phyloP scores from a whole-genome alignment of 2,113 vertebrate genomes.

The Tapirus terrestris region DNA sequence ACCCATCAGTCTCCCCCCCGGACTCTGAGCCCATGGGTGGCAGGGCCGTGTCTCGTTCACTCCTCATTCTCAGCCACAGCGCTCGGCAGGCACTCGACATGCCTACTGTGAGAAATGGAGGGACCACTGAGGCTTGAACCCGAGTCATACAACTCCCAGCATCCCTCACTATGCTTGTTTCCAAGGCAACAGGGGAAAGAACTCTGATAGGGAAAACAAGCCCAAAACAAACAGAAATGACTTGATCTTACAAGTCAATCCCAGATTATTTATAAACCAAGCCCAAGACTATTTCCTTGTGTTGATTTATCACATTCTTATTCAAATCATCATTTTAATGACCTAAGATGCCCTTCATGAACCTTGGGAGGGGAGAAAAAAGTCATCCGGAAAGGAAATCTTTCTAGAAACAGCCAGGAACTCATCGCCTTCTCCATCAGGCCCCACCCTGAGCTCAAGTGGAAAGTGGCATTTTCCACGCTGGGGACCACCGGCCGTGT shows the following conservation, averaged over 20 bases:
- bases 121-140: conserved; percentile 32
- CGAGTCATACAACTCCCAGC: background rate
- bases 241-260: conserved; percentile 45
- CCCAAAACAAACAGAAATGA: background rate
- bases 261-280: conserved; percentile 64
- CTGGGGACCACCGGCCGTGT: rapidly evolving
- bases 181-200: conserved; percentile 68
- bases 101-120: background rate
- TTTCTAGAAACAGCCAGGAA: conserved; percentile 36
- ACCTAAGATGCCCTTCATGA: conserved; percentile 7
- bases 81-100: rapidly evolving
- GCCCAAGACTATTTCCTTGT: background rate
- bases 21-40: background rate
- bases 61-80: background rate
- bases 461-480: rapidly evolving
- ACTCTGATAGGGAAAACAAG: background rate
- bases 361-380: background rate
- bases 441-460: background rate
- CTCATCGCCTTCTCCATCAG: background rate
- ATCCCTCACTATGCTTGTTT: conserved; percentile 44
- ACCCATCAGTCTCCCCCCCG: background rate
- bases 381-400: background rate
- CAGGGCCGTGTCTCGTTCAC: background rate
- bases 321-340: background rate
- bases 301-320: background rate